Conservation (phyloP, 2,888 invertebrate genomes). For the Melinaea marsaeus region DNA sequence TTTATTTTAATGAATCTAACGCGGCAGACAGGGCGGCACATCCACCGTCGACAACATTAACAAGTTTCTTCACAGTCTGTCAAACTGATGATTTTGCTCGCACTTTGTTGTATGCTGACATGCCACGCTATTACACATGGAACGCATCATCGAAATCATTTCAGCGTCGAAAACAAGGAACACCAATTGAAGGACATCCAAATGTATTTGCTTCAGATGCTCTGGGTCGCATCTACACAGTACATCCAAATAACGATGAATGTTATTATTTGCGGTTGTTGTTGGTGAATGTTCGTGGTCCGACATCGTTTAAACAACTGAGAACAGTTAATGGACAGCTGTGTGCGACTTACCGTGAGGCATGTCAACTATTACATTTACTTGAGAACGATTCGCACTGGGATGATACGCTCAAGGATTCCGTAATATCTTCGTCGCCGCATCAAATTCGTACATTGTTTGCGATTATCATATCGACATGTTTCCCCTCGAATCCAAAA, state of each 20-base stretch:
- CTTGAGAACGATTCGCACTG: slow-evolving; percentile 26
- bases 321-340: slow-evolving; percentile 33
- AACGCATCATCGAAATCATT: slow-evolving; percentile 32
- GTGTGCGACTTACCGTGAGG: slow-evolving; percentile 27
- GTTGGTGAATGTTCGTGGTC: slow-evolving; percentile 26
- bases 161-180: slow-evolving; percentile 34
- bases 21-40: slow-evolving; percentile 30
- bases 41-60: slow-evolving; percentile 34
- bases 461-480: slow-evolving; percentile 35
- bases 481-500: slow-evolving; percentile 32
- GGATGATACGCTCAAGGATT: slow-evolving; percentile 29
- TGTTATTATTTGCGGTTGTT: slow-evolving; percentile 31
- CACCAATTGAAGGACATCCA: slow-evolving; percentile 30
- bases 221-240: slow-evolving; percentile 30
- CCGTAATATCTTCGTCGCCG: slow-evolving; percentile 26
- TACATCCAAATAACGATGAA: slow-evolving; percentile 29
- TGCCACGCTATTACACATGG: slow-evolving; percentile 37
- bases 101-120: slow-evolving; percentile 36
- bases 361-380: slow-evolving; percentile 29
- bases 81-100: slow-evolving; percentile 35
- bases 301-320: slow-evolving; percentile 30
- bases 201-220: slow-evolving; percentile 31
- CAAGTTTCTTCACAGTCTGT: slow-evolving; percentile 35
- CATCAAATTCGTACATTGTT: slow-evolving; percentile 30
- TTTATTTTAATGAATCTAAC: slow-evolving; percentile 28